Base-by-base conservation (phyloP, 2,797 vertebrate species). In the Sphaeramia orbicularis region DNA sequence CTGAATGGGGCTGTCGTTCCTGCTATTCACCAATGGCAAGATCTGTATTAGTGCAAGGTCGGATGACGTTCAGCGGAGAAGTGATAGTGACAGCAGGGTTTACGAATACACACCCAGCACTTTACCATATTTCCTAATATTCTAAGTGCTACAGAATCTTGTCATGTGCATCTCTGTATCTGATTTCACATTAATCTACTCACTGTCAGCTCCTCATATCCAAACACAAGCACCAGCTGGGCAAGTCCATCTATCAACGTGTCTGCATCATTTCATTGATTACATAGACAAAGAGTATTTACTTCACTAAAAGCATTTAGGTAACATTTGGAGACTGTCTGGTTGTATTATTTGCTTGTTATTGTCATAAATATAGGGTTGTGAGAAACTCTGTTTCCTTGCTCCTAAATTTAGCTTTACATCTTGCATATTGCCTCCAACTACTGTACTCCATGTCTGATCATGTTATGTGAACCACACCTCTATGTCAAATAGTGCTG, bases 21-120 rank as follows among this genome's bases (percentile, higher is more conserved):
- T 49, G 73, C 66, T 38, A 78, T 64, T 83, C 72, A 76, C 85
- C 86, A 86, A 89, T 91, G 83, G 88, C 79, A 86, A 81, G 78
- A 76, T 70, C 57, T 61, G 61, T 72, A 54, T 53, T 71, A 52
- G 50, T 65, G 65, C 59, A 48, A 87, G 80, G 86, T 92, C 88
- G 87, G 83, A 84, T 87, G 89, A 87, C 72, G 77, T 69, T 60
- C 74, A 78, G 80, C 72, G 77, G 74, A 74, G 38, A 74, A 84
- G 83, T 83, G 76, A 86, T 78, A 30, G 53, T 79, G 80, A 76
- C 66, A 86, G 53, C 78, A 57, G 64, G 43, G 45, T 37, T 55
- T 52, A 24, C 65, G 40, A 71, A 49, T 48, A 53, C 37, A 42
- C 48, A 59, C 38, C 41, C 53, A 64, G 50, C 41, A 42, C 60